Evolutionary conservation across 2,113 vertebrate species (phyloP).

Genomic region (Hippopotamus amphibius): DNA sequence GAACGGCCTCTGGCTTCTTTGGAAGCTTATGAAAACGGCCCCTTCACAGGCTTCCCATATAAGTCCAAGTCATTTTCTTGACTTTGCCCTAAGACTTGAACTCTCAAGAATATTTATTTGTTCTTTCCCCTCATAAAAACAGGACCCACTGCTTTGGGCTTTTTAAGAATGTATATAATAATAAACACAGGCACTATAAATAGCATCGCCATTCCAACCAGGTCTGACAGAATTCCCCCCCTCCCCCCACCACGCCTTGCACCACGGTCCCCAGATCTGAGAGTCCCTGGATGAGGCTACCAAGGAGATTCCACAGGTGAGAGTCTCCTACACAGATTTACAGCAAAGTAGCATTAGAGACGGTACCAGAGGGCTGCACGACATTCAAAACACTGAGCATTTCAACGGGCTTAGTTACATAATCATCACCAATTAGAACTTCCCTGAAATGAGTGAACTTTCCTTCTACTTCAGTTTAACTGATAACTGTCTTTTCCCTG

Average conservation of each 20-base stretch:
- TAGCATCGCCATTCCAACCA: slow-evolving; percentile 49
- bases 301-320: background rate
- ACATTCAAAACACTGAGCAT: background rate
- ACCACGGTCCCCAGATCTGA: background rate
- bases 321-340: background rate
- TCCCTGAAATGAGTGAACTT: background rate
- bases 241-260: background rate
- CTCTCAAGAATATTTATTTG: slow-evolving; percentile 65
- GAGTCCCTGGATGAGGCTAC: background rate
- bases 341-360: background rate
- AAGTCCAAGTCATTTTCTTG: slow-evolving; percentile 13
- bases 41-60: background rate
- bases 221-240: background rate
- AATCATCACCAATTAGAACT: background rate
- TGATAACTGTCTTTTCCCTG: background rate
- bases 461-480: background rate
- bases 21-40: slow-evolving; percentile 18
- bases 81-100: background rate
- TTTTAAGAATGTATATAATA: slow-evolving; percentile 48
- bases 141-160: slow-evolving; percentile 22
- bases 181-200: slow-evolving; percentile 62
- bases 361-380: background rate
- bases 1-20: background rate
- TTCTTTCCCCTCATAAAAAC: slow-evolving; percentile 59
- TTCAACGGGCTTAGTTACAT: background rate